Evolutionary conservation across 2,888 invertebrate species (phyloP), one percentile per base, ranked within the genome.

Genomic region (Brachylomia viminalis): DNA sequence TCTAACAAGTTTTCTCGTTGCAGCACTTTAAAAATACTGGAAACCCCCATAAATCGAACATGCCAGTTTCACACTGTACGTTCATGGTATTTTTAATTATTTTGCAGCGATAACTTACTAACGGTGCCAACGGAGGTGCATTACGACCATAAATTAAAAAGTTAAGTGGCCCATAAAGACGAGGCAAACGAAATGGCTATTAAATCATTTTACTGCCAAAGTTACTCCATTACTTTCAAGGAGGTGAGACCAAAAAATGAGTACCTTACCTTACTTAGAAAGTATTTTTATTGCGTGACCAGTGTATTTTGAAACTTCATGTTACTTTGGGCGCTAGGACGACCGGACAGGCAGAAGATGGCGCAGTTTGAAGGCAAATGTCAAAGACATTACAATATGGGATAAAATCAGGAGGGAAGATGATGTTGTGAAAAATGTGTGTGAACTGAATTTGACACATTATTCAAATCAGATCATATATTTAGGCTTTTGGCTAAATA

Each of bases 161-260:
- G 89, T 92, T 91, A 92, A 93, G 90, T 92, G 91, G 85, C 74
- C 87, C 79, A 91, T 93, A 92, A 93, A 93, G 88, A 88, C 69
- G 65, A 58, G 86, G 80, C 89, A 88, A 91, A 76, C 87, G 89
- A 84, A 90, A 90, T 82, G 85, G 88, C 88, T 89, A 84, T 92
- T 93, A 94, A 92, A 92, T 93, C 90, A 93, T 92, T 93, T 93
- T 90, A 93, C 89, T 90, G 90, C 80, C 87, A 65, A 93, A 94
- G 86, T 94, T 92, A 87, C 82, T 82, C 90, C 90, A 90, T 93
- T 93, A 91, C 88, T 88, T 86, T 68, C 79, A 87, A 90, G 89
- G 85, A 83, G 87, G 90, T 88, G 78, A 71, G 79, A 83, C 72
- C 74, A 86, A 87, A 88, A 86, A 87, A 78, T 87, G 77, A 87